A percentile compares a stretch with the other conserved stretches of the same genome.
Evolutionary conservation across 2,888 invertebrate species (phyloP).

Genomic region (Lysandra coridon): DNA sequence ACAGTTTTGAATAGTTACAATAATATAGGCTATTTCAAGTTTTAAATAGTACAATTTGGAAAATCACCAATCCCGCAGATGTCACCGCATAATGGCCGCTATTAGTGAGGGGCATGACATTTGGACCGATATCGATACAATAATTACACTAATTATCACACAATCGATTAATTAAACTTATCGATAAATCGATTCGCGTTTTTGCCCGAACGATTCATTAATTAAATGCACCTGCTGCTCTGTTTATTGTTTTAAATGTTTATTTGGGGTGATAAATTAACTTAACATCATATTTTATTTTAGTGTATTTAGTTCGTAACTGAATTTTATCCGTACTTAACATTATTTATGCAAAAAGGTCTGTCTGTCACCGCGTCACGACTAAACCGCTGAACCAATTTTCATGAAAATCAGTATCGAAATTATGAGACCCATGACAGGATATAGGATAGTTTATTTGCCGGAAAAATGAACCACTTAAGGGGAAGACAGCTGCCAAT

Average conservation of each 20-base stretch:
- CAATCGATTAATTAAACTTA: constrained; percentile 28
- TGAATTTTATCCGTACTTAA: background rate
- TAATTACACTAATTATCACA: constrained; percentile 45
- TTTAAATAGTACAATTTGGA: background rate
- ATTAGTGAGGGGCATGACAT: constrained; percentile 49
- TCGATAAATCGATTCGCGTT: constrained; percentile 24
- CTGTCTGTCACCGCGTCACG: background rate
- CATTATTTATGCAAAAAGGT: background rate
- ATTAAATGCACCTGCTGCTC: constrained; percentile 17
- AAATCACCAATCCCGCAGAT: background rate
- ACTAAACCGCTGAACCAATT: background rate
- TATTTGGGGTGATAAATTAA: background rate
- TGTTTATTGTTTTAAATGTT: constrained; percentile 4
- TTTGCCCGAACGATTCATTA: constrained; percentile 12
- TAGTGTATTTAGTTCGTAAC: background rate
- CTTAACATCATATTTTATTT: background rate
- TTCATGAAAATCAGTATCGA: background rate
- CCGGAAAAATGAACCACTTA: too few relatives aligned
- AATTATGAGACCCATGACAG: too few relatives aligned
- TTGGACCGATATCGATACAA: constrained; percentile 55
- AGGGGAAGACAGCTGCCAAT: too few relatives aligned
- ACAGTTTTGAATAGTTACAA: background rate
- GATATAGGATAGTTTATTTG: too few relatives aligned
- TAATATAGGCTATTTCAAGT: background rate
- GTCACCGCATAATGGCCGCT: constrained; percentile 36